These are phyloP conservation scores for Lucilia cuprina DNA, from an alignment of 1,140 invertebrate species.

Conservation along the genomic window DNA sequence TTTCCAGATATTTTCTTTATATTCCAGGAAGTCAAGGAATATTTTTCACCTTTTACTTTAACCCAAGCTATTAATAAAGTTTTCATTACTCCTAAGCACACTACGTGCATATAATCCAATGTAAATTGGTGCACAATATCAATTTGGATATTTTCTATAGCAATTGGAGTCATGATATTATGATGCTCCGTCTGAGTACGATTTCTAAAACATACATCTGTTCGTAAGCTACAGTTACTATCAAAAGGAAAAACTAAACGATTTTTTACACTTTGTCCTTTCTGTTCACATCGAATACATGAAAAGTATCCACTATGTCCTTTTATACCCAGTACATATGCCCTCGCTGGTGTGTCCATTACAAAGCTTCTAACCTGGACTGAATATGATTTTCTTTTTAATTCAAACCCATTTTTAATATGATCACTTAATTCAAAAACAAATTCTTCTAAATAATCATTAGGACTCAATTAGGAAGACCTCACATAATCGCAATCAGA, in stretches of 20 bases:
- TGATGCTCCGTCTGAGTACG: slow-evolving; percentile 18
- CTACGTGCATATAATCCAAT: slow-evolving; percentile 25
- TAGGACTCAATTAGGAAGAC: too few species aligned
- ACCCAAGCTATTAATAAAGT: slow-evolving; percentile 25
- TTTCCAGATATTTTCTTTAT: background rate
- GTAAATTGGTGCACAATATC: background rate
- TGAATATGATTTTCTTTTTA: too few species aligned
- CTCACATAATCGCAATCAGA: too few species aligned
- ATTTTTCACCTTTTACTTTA: slow-evolving; percentile 16
- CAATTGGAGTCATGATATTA: background rate
- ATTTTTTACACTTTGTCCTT: background rate
- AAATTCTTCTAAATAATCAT: too few species aligned
- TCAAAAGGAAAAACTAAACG: background rate
- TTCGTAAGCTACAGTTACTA: background rate
- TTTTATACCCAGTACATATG: background rate
- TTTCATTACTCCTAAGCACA: background rate
- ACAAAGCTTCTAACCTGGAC: background rate
- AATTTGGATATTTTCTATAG: background rate
- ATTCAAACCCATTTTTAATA: too few species aligned
- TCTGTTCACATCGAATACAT: slow-evolving; percentile 5
- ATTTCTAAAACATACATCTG: slow-evolving; percentile 13
- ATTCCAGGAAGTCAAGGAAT: slow-evolving; percentile 5
- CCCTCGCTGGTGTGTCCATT: background rate
- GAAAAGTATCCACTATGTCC: background rate
- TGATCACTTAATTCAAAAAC: too few species aligned